These are phyloP conservation scores for Temnothorax curvispinosus DNA, from an alignment of 1,140 invertebrate genomes.

Conservation along the genomic window DNA sequence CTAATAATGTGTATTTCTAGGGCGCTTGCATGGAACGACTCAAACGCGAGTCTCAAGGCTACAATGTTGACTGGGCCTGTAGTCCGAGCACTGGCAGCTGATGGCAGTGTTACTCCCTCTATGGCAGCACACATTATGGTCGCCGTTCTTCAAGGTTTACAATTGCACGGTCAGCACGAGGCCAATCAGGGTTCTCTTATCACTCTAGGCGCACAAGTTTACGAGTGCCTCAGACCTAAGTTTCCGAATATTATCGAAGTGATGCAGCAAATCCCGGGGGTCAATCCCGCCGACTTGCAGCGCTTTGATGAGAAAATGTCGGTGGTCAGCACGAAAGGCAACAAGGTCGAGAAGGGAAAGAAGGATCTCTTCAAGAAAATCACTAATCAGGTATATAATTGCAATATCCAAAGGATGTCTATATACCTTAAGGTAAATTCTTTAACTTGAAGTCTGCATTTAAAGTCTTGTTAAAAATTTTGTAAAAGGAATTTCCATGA, in stretches of 20 bases:
- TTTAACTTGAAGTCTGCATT: neutral
- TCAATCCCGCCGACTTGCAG: constrained; percentile 91
- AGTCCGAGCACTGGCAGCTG: constrained; percentile 87
- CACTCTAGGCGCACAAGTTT: constrained; percentile 91
- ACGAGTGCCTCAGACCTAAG: constrained; percentile 92
- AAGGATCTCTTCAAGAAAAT: constrained; percentile 96
- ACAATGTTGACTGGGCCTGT: constrained; percentile 90
- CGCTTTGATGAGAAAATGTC: constrained; percentile 94
- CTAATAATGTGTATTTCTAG: constrained; percentile 80
- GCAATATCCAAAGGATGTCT: neutral
- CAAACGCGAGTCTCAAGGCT: constrained; percentile 91
- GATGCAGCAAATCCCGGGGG: constrained; percentile 91
- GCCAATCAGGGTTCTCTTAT: constrained; percentile 91
- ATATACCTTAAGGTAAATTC: neutral
- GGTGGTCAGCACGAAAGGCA: constrained; percentile 89
- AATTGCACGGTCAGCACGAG: constrained; percentile 94
- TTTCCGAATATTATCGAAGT: constrained; percentile 90
- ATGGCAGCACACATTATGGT: constrained; percentile 91
- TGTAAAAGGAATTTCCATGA: neutral
- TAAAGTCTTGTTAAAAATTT: neutral
- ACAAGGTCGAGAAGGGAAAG: constrained; percentile 94
- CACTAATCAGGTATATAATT: constrained; percentile 89
- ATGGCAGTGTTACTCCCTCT: constrained; percentile 88
- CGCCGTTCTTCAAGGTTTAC: constrained; percentile 91
- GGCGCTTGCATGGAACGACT: constrained; percentile 95